phyloP scores from a whole-genome alignment of 92 coral and sea anemone genomes.

The Epizoanthus fatuus region DNA sequence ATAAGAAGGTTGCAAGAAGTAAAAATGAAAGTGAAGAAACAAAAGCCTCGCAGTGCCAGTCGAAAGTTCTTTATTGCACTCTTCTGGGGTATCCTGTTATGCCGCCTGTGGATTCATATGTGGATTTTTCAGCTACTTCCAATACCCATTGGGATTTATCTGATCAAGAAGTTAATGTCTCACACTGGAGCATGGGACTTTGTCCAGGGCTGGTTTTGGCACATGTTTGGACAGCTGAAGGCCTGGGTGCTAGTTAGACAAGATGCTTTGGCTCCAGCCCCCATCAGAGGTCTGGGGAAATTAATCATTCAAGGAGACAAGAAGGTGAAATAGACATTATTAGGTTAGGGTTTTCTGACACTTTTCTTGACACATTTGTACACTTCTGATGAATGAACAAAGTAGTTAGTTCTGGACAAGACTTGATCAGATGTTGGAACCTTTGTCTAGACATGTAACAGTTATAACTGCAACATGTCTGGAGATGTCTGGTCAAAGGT shows the following conservation, averaged over 20 bases:
- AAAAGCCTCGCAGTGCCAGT: slow-evolving; percentile 71
- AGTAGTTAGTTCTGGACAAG: too few relatives aligned
- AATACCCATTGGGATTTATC: slow-evolving; percentile 85
- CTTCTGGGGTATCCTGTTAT: slow-evolving; percentile 92
- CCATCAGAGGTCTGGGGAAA: slow-evolving; percentile 87
- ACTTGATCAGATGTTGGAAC: too few relatives aligned
- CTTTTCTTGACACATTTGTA: background rate
- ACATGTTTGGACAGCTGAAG: slow-evolving; percentile 63
- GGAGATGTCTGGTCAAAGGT: too few relatives aligned
- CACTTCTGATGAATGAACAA: background rate
- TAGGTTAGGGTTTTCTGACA: background rate
- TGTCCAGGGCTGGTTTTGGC: slow-evolving; percentile 50
- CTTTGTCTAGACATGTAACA: too few relatives aligned
- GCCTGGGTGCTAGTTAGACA: slow-evolving; percentile 83
- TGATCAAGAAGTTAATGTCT: slow-evolving; percentile 73
- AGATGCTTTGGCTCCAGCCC: slow-evolving; percentile 93
- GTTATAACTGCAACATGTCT: too few relatives aligned
- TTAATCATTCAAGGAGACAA: slow-evolving; percentile 92
- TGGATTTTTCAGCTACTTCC: slow-evolving; percentile 85
- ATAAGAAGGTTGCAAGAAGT: slow-evolving; percentile 53
- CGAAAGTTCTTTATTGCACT: slow-evolving; percentile 89
- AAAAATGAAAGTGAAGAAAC: slow-evolving; percentile 55
- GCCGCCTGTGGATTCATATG: slow-evolving; percentile 82
- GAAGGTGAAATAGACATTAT: slow-evolving; percentile 61
- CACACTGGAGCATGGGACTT: slow-evolving; percentile 79